These are phyloP conservation scores for Seriola rivoliana DNA, from an alignment of 2,113 vertebrate genomes.

Conservation along the genomic window DNA sequence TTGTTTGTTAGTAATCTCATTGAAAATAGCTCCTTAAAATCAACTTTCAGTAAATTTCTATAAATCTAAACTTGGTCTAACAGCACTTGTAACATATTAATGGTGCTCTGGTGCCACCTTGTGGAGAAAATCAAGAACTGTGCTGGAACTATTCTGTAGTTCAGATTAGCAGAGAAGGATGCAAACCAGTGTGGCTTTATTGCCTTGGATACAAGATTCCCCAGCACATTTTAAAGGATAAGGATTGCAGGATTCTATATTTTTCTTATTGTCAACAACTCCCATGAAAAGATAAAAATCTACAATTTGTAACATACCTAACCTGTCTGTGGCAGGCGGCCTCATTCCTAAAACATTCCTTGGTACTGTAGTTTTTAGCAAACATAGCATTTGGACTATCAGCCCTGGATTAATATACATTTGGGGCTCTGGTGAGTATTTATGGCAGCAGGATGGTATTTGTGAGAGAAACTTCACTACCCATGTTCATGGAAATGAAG, in stretches of 20 bases:
- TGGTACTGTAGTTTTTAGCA: too few relatives aligned
- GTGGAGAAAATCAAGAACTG: conserved; percentile 46
- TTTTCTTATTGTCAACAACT: conserved; percentile 5
- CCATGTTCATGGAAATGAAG: not conserved
- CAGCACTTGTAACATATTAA: not conserved
- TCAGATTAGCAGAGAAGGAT: conserved; percentile 40
- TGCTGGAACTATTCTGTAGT: not conserved
- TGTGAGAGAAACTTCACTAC: too few relatives aligned
- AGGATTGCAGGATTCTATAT: not conserved
- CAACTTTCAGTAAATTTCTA: not conserved
- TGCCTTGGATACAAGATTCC: conserved; percentile 39
- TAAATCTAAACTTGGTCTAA: not conserved
- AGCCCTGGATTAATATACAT: not conserved
- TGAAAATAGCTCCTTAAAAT: conserved; percentile 4
- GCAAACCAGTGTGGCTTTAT: conserved; percentile 50
- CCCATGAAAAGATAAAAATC: not conserved
- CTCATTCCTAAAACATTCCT: not conserved
- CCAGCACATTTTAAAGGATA: conserved; percentile 3
- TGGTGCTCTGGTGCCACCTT: conserved; percentile 61
- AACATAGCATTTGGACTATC: not conserved
- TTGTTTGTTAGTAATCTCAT: not conserved
- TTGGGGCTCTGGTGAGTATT: not conserved
- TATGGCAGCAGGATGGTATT: not conserved
- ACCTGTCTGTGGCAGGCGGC: not conserved
- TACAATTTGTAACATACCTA: not conserved